Conservation (phyloP, 2,888 invertebrate genomes). For the Holacanthella duospinosa region DNA sequence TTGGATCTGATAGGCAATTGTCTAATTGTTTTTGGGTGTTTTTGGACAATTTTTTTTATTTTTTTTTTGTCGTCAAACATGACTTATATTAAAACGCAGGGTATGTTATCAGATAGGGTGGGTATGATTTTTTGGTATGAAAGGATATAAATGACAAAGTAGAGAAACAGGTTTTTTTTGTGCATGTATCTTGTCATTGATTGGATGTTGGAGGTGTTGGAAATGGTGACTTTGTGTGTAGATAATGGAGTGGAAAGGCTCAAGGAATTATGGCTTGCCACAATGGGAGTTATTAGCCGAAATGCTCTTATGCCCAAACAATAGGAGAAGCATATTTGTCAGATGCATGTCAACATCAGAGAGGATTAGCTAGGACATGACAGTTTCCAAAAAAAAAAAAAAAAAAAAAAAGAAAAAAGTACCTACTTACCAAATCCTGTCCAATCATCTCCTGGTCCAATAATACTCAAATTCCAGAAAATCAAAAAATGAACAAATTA, state of each 20-base stretch:
- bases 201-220: not conserved
- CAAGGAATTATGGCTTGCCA: not conserved
- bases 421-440: too few species aligned
- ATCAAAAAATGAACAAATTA: not conserved
- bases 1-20: too few species aligned
- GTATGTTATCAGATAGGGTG: too few species aligned
- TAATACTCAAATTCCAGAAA: not conserved
- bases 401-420: too few species aligned
- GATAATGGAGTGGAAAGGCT: constrained; percentile 5
- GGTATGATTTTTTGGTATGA: too few species aligned
- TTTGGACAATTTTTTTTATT: too few species aligned
- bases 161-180: constrained; percentile 1
- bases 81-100: too few species aligned
- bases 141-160: too few species aligned
- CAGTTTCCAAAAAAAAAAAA: too few species aligned
- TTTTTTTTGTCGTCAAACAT: too few species aligned
- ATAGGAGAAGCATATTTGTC: constrained; percentile 18
- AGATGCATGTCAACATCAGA: constrained; percentile 25
- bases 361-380: not conserved
- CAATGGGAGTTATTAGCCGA: not conserved
- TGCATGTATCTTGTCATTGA: not conserved
- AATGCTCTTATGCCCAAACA: constrained; percentile 4
- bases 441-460: too few species aligned
- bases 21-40: too few species aligned
- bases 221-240: constrained; percentile 1